Percentiles rank a stretch among this genome's conserved stretches.
These are phyloP conservation scores for Phragmatobia fuliginosa DNA, from an alignment of 2,888 invertebrate species.

Conservation along the genomic window DNA sequence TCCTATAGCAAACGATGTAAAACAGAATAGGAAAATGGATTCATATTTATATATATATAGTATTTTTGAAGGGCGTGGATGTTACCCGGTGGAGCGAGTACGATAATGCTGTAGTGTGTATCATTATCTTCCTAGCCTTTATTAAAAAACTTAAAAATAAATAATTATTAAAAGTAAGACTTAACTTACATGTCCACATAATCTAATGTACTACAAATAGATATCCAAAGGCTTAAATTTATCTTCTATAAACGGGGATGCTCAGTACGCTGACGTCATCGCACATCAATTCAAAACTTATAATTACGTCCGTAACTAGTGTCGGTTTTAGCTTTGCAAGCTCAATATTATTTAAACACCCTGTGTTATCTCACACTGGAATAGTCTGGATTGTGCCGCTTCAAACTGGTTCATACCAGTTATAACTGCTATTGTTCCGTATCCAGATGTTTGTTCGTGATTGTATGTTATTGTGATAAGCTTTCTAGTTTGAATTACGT, in stretches of 20 bases:
- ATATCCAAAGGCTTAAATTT: neutral
- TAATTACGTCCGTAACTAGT: slow-evolving; percentile 37
- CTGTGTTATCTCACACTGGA: slow-evolving; percentile 53
- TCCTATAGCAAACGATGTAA: no score
- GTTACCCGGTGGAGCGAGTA: no score
- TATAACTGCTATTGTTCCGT: slow-evolving; percentile 42
- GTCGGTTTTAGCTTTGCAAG: slow-evolving; percentile 42
- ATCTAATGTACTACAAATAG: no score
- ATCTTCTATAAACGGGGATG: slow-evolving; percentile 6
- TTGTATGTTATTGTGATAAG: slow-evolving; percentile 52
- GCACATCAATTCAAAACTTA: slow-evolving; percentile 31
- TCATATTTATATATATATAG: no score
- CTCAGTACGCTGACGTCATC: slow-evolving; percentile 21
- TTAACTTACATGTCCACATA: no score
- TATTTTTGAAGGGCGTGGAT: no score
- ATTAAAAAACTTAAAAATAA: no score
- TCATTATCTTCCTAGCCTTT: no score
- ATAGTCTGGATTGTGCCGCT: slow-evolving; percentile 46
- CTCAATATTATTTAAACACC: slow-evolving; percentile 48
- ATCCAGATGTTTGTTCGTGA: slow-evolving; percentile 49
- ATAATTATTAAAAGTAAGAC: no score
- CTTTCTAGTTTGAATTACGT: slow-evolving; percentile 50
- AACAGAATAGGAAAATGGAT: no score
- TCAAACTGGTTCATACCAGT: slow-evolving; percentile 37
- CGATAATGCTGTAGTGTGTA: no score